Conservation (phyloP, 2,113 vertebrate genomes). For the Neolamprologus sp. region DNA sequence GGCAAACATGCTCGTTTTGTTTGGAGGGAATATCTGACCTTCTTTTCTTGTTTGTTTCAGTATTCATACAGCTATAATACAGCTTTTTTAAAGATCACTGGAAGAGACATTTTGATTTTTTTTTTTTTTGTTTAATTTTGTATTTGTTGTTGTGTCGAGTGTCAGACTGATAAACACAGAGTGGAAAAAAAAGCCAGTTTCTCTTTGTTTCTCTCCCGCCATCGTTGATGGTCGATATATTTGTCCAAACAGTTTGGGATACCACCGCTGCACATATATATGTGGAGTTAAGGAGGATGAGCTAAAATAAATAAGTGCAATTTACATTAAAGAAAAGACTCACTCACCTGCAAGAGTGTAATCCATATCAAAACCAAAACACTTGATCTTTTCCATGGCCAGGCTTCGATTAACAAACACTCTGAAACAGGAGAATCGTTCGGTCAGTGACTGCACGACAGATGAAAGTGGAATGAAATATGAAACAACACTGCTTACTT, state of each 20-base stretch:
- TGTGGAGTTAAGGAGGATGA: neutral
- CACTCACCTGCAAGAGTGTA: slow-evolving; percentile 93
- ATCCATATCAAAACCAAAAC: slow-evolving; percentile 99
- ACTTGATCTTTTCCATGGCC: slow-evolving; percentile 99
- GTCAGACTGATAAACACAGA: neutral
- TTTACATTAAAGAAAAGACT: neutral
- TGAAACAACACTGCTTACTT: neutral
- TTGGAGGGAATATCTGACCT: neutral
- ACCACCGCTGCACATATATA: accelerated
- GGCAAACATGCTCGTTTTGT: neutral
- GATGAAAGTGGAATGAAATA: too few species aligned
- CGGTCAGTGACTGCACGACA: neutral
- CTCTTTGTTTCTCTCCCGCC: neutral
- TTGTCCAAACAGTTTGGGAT: neutral
- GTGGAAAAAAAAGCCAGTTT: neutral
- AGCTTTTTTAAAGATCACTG: neutral
- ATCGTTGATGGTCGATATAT: neutral
- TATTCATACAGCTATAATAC: accelerated
- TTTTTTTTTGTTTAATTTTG: neutral
- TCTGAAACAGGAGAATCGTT: slow-evolving; percentile 63
- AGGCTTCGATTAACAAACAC: slow-evolving; percentile 98
- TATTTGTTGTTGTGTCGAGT: neutral
- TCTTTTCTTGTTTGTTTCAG: neutral
- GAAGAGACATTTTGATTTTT: neutral
- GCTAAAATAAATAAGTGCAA: accelerated